Evolutionary conservation across 2,888 invertebrate genomes (phyloP), one percentile per base, ranked within the genome.

Genomic region (Acholoe squamosa): DNA sequence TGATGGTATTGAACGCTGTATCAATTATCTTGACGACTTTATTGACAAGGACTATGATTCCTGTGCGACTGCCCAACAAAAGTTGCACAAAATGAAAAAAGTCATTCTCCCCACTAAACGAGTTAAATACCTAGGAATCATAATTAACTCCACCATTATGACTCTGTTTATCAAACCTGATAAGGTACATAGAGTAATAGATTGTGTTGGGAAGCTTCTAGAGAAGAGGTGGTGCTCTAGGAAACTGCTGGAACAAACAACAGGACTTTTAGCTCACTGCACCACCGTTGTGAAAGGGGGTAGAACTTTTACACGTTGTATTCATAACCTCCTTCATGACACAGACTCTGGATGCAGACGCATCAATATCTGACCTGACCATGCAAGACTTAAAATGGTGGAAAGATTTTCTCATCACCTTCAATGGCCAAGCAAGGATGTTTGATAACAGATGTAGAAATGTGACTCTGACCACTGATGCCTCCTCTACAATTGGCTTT

Each of bases 51-150:
- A 3, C 16, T 34, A n/a, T 33, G 77, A 77, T 10, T 5, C 3
- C 3, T 77, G 77, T 77, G 12, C 7, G 19, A 25, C 1, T 19
- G 31, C 77, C 28, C 77, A 77, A 25, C 0, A 19, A 33, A 5
- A 1, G 3, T 77, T 77, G 77, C 19, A n/a, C 31, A 28, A 28
- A 3, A 12, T 77, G 25, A 28, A 28, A 34, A 77, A 77, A 31
- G 31, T 28, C 34, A 77, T 34, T 77, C 1, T 1, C 1, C 77
- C 77, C 16, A n/a, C 7, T 1, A 10, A 28, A 3, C 28, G 7
- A 28, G 77, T 77, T 10, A 77, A 16, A 77, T 77, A 77, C 19
- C 31, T 77, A n/a, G 77, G 77, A 7, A 77, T 77, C 31, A 28
- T 28, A 7, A 33, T 77, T 28, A 31, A 77, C 5, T 28, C 25